A percentile compares a stretch with the other conserved stretches of the same genome.
Evolutionary conservation across 2,888 invertebrate genomes (phyloP).

Genomic region (Drosophila anomalata): DNA sequence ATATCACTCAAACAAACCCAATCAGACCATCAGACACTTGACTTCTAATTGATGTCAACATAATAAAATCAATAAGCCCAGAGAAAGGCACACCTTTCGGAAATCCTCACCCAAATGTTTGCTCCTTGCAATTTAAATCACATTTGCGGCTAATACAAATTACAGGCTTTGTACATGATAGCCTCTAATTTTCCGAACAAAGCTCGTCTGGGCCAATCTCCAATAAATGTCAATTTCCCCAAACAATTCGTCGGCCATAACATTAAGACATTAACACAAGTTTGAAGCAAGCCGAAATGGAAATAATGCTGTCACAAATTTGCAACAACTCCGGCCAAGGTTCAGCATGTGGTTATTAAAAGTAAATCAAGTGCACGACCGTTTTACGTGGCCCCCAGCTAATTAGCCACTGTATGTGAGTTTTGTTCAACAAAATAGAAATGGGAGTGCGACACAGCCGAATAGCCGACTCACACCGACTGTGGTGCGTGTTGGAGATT

Average conservation of each 20-base stretch:
- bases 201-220: conserved; percentile 26
- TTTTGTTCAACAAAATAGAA: conserved; percentile 7
- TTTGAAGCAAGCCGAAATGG: conserved; percentile 41
- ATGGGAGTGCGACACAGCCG: not conserved
- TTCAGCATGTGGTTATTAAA: conserved; percentile 62
- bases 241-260: conserved; percentile 16
- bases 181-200: conserved; percentile 50
- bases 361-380: conserved; percentile 63
- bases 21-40: conserved; percentile 2
- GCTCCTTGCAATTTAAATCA: conserved; percentile 66
- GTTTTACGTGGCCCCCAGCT: conserved; percentile 56
- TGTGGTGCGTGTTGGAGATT: conserved; percentile 71
- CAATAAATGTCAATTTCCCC: conserved; percentile 75
- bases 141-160: conserved; percentile 56
- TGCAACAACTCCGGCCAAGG: conserved; percentile 47
- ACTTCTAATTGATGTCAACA: conserved; percentile 17
- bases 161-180: conserved; percentile 36
- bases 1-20: not conserved
- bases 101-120: not conserved
- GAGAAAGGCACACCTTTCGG: conserved; percentile 17
- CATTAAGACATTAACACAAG: conserved; percentile 46
- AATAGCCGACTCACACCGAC: conserved; percentile 9
- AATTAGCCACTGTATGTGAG: conserved; percentile 57
- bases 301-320: conserved; percentile 45
- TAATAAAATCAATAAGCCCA: conserved; percentile 33